phyloP scores from a whole-genome alignment of 2,797 vertebrate species.

The Cyprinella venusta region DNA sequence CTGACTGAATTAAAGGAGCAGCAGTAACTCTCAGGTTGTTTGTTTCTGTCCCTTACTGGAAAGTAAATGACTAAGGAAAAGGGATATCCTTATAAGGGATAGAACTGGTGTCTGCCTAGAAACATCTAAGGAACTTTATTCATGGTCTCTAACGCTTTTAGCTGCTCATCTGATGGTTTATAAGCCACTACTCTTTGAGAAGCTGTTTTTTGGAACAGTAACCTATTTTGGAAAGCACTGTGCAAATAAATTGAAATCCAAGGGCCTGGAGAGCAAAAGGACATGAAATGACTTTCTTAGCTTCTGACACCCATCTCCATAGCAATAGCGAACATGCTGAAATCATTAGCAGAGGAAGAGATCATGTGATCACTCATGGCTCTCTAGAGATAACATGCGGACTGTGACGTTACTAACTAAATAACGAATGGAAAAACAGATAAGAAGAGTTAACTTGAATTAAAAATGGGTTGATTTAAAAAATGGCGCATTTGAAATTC shows the following conservation, averaged over 20 bases:
- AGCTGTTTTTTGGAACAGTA: neutral
- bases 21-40: neutral
- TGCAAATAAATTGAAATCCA: neutral
- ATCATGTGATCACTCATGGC: neutral
- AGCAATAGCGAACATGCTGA: neutral
- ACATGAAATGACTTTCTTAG: neutral
- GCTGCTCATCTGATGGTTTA: neutral
- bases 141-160: neutral
- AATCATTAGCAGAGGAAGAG: neutral
- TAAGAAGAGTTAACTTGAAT: too few species aligned
- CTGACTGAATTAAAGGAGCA: constrained; percentile 3
- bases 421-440: neutral
- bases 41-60: neutral
- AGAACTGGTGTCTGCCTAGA: neutral
- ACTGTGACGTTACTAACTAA: neutral
- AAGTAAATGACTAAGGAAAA: neutral
- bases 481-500: neutral
- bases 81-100: neutral
- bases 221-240: neutral
- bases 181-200: neutral
- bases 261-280: neutral
- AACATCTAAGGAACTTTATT: neutral
- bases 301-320: neutral
- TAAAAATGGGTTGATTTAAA: neutral
- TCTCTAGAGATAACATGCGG: neutral